phyloP scores from a whole-genome alignment of 2,797 vertebrate species.

The Myotis myotis region DNA sequence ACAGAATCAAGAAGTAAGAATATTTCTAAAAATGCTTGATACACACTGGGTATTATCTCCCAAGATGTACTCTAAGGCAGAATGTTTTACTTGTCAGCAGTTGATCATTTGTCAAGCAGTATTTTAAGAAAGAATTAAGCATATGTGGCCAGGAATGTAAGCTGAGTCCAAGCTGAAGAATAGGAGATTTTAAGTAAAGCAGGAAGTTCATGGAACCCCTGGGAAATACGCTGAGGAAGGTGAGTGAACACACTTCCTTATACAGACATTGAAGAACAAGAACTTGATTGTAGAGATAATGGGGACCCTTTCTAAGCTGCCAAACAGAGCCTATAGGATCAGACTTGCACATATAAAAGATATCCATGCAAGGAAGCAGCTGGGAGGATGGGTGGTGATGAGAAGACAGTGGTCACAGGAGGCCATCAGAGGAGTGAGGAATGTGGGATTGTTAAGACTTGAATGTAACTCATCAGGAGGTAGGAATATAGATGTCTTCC shows the following conservation, averaged over 20 bases:
- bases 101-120: background rate
- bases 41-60: background rate
- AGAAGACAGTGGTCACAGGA: background rate
- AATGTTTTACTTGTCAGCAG: background rate
- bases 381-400: background rate
- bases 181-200: background rate
- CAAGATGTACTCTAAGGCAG: background rate
- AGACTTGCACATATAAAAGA: background rate
- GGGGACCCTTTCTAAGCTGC: background rate
- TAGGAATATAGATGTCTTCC: background rate
- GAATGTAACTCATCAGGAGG: background rate
- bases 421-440: background rate
- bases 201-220: background rate
- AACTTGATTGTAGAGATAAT: background rate
- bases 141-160: background rate
- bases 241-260: background rate
- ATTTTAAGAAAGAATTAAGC: slow-evolving; percentile 1
- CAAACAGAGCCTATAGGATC: background rate
- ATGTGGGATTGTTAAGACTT: background rate
- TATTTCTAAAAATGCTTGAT: background rate
- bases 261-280: background rate
- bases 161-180: background rate
- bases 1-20: background rate
- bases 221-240: background rate
- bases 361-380: background rate